Conservation (phyloP, 2,888 invertebrate genomes). For the Eustalomyia histrio region DNA sequence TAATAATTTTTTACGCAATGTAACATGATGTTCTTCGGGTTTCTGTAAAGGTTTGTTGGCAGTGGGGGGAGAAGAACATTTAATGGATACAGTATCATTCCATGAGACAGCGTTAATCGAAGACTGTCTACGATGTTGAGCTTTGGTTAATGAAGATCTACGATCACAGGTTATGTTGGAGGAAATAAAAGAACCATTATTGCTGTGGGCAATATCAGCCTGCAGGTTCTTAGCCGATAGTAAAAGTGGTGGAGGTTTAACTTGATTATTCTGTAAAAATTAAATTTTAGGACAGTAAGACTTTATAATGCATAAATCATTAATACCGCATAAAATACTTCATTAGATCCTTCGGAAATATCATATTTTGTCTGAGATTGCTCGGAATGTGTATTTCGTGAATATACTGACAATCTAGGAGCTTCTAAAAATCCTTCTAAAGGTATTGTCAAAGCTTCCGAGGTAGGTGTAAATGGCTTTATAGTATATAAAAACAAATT, state of each 20-base stretch:
- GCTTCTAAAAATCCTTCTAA: constrained; percentile 93
- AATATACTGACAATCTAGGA: constrained; percentile 89
- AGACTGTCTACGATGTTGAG: constrained; percentile 76
- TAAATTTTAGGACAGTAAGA: background rate
- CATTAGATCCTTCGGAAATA: constrained; percentile 90
- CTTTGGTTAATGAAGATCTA: constrained; percentile 42
- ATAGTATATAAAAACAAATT: constrained; percentile 10
- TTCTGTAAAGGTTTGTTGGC: constrained; percentile 15
- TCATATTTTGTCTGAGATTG: constrained; percentile 80
- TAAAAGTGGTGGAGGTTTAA: constrained; percentile 30
- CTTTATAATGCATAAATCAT: background rate
- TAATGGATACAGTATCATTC: constrained; percentile 78
- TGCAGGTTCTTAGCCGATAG: constrained; percentile 40
- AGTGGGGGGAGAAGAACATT: constrained; percentile 53
- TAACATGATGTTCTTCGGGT: constrained; percentile 69
- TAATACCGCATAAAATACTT: constrained; percentile 81
- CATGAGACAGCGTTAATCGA: constrained; percentile 79
- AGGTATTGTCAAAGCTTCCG: constrained; percentile 88
- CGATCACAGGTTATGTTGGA: constrained; percentile 70
- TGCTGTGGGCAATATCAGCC: constrained; percentile 65
- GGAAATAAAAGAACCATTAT: constrained; percentile 71
- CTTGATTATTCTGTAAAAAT: constrained; percentile 29
- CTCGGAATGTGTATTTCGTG: constrained; percentile 79
- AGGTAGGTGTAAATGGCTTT: constrained; percentile 88
- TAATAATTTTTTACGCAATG: constrained; percentile 73